Conservation (phyloP, 1,140 invertebrate species). For the Sycophaga agraensis region DNA sequence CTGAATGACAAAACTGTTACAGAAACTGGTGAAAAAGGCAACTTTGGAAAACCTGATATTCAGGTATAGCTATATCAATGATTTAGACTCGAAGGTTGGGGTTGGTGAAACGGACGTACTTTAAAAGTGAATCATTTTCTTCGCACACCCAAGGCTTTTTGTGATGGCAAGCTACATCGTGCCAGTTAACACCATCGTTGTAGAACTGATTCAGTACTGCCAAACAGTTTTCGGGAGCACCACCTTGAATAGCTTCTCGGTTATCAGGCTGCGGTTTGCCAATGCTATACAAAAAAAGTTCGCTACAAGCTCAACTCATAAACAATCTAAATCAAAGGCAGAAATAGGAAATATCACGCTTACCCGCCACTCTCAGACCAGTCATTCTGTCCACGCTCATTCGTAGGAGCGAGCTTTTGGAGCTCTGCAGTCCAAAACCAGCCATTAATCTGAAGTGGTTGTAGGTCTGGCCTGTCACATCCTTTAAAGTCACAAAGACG, state of each 20-base stretch:
- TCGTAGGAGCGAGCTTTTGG: slow-evolving; percentile 76
- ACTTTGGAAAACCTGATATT: no score
- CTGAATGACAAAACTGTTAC: no score
- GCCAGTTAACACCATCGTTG: slow-evolving; percentile 84
- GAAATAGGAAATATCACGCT: slow-evolving; percentile 27
- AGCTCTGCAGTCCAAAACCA: slow-evolving; percentile 87
- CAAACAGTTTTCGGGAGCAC: slow-evolving; percentile 77
- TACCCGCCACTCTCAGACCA: slow-evolving; percentile 79
- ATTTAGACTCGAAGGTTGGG: slow-evolving; percentile 67
- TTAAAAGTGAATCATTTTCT: slow-evolving; percentile 76
- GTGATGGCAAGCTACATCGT: slow-evolving; percentile 83
- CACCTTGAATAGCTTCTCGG: slow-evolving; percentile 74
- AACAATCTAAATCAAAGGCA: no score
- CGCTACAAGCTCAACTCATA: neutral
- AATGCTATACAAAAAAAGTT: slow-evolving; percentile 52
- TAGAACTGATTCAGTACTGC: slow-evolving; percentile 82
- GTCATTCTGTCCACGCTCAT: slow-evolving; percentile 74
- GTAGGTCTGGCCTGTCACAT: slow-evolving; percentile 75
- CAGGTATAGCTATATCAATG: no score
- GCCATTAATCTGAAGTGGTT: slow-evolving; percentile 75
- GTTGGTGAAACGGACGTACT: slow-evolving; percentile 77
- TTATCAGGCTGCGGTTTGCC: slow-evolving; percentile 81
- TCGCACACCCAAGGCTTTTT: slow-evolving; percentile 82
- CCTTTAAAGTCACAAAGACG: slow-evolving; percentile 82
- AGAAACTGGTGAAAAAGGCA: no score